Base-by-base conservation (phyloP, 2,888 invertebrate species). In the Gastrophysa polygoni region DNA sequence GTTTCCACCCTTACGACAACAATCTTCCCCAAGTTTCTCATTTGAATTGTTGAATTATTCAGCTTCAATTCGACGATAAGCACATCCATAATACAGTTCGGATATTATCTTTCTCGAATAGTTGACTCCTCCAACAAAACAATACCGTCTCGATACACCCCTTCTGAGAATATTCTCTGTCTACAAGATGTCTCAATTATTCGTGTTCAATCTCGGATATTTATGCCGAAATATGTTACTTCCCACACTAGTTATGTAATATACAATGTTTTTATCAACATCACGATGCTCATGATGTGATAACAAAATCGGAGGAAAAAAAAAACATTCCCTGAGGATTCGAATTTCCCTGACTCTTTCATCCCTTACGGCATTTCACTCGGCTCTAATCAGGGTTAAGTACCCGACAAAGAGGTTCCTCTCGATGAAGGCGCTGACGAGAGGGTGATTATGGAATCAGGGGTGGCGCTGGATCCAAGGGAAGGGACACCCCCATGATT, bases 401-500 rank as follows among this genome's bases (percentile, higher is more conserved):
- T 38, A n/a, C 38, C 54, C 43, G 54, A 54, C 54, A 54, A 54
- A 54, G 24, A 16, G 11, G 14, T 16, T 43, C 16, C 54, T 43
- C 43, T 20, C 24, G 54, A 43, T 54, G 54, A 54, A 54, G 21
- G 21, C 17, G 51, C 47, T 28, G 20, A 20, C 47, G 55, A 59
- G 63, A 43, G 61, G 64, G 58, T 54, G 68, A 58, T 64, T 69
- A 70, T 67, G 67, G 70, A 34, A 10, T n/a, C 61, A 56, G 56
- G 48, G 52, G 28, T 50, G 55, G 6, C 20, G 29, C 29, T 21
- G 24, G n/a, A n/a, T n/a, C n/a, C n/a, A n/a, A n/a, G n/a, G n/a
- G n/a, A n/a, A n/a, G n/a, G n/a, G n/a, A n/a, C n/a, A n/a, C n/a
- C n/a, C n/a, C n/a, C n/a, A n/a, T n/a, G n/a, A n/a, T n/a, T n/a